These are phyloP conservation scores for Chondrosia reniformis DNA, from an alignment of 37 sponge, comb jelly and placozoan genomes.

Conservation along the genomic window DNA sequence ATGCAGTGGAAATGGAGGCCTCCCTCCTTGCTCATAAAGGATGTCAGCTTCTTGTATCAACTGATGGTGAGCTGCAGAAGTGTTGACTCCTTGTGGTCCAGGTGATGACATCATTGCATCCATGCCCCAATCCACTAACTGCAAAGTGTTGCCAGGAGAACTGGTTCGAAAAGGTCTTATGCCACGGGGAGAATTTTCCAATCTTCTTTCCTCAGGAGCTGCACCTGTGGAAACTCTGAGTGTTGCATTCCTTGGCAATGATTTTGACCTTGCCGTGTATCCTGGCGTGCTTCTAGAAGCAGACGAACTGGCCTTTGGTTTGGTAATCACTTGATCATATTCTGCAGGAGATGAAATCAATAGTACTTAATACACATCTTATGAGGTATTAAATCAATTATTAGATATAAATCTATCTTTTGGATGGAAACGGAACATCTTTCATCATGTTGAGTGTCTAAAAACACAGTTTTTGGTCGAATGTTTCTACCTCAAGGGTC, in stretches of 20 bases:
- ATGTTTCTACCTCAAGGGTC: too few species aligned
- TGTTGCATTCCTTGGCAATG: constrained; percentile 1
- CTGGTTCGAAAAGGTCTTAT: not conserved
- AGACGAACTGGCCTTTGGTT: not conserved
- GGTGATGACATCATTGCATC: too few species aligned
- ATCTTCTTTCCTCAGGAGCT: not conserved
- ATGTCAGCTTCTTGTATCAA: not conserved
- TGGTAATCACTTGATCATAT: not conserved
- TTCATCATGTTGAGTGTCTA: too few species aligned
- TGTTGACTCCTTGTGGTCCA: too few species aligned
- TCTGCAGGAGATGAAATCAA: not conserved
- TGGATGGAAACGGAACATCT: too few species aligned
- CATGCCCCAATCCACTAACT: not conserved
- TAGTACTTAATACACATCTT: not conserved
- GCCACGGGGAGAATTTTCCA: not conserved
- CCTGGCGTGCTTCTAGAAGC: not conserved
- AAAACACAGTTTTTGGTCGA: too few species aligned
- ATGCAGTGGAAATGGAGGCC: not conserved
- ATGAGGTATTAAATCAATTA: not conserved
- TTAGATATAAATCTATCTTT: too few species aligned
- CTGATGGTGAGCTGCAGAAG: too few species aligned
- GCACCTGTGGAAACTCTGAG: not conserved
- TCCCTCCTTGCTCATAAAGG: not conserved
- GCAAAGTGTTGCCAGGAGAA: not conserved
- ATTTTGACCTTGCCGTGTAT: not conserved